phyloP scores from a whole-genome alignment of 2,888 invertebrate genomes.

The Drosophila algonquin region DNA sequence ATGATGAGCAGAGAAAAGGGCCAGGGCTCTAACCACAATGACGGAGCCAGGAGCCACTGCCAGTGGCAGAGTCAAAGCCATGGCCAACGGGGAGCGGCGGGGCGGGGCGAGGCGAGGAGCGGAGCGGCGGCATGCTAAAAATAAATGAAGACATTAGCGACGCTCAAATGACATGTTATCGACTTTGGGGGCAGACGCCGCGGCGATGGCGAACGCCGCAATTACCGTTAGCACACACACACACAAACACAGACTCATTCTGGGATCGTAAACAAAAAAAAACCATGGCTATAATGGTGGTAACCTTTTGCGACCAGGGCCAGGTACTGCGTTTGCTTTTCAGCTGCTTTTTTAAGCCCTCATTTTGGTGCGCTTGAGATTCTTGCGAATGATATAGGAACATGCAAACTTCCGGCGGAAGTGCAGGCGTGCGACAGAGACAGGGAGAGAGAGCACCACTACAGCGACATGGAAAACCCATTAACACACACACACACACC shows the following conservation, averaged over 20 bases:
- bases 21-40: not conserved
- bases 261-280: slow-evolving; percentile 40
- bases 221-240: slow-evolving; percentile 49
- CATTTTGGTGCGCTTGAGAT: slow-evolving; percentile 76
- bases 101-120: slow-evolving; percentile 40
- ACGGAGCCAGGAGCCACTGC: not conserved
- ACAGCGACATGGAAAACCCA: slow-evolving; percentile 68
- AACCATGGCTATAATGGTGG: slow-evolving; percentile 31
- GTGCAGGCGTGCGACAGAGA: slow-evolving; percentile 56
- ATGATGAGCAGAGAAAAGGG: not conserved
- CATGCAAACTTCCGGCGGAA: slow-evolving; percentile 76
- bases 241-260: slow-evolving; percentile 2
- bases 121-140: slow-evolving; percentile 70
- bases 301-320: slow-evolving; percentile 29
- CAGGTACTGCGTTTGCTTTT: slow-evolving; percentile 35
- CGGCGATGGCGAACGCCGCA: slow-evolving; percentile 36
- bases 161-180: slow-evolving; percentile 79
- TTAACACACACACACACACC: slow-evolving; percentile 52
- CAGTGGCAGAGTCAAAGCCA: no score
- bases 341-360: slow-evolving; percentile 60
- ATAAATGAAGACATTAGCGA: slow-evolving; percentile 79
- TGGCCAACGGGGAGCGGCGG: slow-evolving; percentile 51
- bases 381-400: slow-evolving; percentile 76
- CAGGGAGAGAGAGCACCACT: slow-evolving; percentile 24
- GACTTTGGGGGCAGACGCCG: slow-evolving; percentile 51